phyloP scores from a whole-genome alignment of 2,113 vertebrate species.

The Melanostigma gelatinosum region DNA sequence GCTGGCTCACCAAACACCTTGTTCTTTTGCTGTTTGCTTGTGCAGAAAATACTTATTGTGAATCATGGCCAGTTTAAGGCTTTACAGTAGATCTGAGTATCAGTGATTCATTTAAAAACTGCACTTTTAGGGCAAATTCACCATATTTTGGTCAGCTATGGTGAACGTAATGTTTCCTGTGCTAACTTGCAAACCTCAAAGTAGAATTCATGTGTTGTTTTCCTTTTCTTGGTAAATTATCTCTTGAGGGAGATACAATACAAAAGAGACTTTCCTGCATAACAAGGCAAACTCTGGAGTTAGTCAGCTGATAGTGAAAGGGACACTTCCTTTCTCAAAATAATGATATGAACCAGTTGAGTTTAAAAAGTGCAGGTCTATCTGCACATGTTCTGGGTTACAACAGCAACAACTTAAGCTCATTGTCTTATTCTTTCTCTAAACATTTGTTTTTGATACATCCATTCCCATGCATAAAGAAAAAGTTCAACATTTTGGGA shows the following conservation, averaged over 20 bases:
- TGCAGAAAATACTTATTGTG: neutral
- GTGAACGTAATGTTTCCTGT: neutral
- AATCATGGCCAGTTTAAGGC: neutral
- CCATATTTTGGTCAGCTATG: neutral
- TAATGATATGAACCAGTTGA: neutral
- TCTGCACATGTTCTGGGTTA: neutral
- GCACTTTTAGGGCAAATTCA: neutral
- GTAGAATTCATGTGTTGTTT: neutral
- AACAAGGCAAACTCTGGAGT: neutral
- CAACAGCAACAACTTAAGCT: neutral
- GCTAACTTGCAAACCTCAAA: neutral
- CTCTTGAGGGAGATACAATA: neutral
- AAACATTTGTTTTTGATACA: neutral
- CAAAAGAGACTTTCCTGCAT: conserved; percentile 12
- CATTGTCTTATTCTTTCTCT: neutral
- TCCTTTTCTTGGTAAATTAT: neutral
- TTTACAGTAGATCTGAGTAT: neutral
- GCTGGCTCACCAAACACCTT: neutral
- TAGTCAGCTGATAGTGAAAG: conserved; percentile 2
- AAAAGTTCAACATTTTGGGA: neutral
- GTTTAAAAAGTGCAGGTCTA: neutral
- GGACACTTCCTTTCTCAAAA: neutral
- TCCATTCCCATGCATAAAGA: neutral
- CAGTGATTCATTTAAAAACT: neutral
- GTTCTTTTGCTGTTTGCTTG: neutral